Evolutionary conservation across 2,888 invertebrate genomes (phyloP).

Genomic region (Caenorhabditis zanzibari): DNA sequence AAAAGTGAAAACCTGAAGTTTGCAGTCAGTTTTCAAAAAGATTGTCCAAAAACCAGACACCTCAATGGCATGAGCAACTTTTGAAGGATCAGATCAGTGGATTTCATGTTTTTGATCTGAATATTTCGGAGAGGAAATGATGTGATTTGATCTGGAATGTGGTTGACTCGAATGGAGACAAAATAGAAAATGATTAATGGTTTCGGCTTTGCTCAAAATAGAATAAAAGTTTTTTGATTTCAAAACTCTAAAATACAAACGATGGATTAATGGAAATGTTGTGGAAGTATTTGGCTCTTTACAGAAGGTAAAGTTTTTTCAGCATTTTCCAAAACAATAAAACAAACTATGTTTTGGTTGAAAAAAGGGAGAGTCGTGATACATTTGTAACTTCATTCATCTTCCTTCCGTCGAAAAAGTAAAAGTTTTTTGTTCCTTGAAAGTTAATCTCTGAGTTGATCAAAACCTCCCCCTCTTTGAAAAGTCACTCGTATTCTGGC

Average conservation of each 20-base stretch:
- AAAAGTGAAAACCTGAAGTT: too few relatives aligned
- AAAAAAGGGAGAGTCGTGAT: background rate
- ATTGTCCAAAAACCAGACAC: background rate
- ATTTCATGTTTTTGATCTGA: background rate
- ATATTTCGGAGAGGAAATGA: background rate
- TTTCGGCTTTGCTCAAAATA: too few relatives aligned
- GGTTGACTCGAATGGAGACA: background rate
- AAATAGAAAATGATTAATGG: background rate
- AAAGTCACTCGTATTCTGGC: constrained; percentile 6
- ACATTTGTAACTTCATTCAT: constrained; percentile 22
- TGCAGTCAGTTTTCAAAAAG: too few relatives aligned
- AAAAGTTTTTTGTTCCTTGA: constrained; percentile 11
- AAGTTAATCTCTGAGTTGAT: constrained; percentile 50
- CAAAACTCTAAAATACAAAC: too few relatives aligned
- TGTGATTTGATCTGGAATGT: background rate
- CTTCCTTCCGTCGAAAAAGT: background rate
- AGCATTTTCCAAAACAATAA: background rate
- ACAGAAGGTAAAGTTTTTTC: too few relatives aligned
- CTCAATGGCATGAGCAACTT: background rate
- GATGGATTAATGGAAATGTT: too few relatives aligned
- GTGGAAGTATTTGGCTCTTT: too few relatives aligned
- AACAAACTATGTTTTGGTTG: background rate
- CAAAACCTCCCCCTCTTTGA: constrained; percentile 11
- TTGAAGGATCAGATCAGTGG: background rate
- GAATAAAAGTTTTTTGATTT: too few relatives aligned